Percentiles rank a stretch among this genome's conserved stretches.
phyloP scores from a whole-genome alignment of 2,888 invertebrate species.

The Creontiades dilutus region DNA sequence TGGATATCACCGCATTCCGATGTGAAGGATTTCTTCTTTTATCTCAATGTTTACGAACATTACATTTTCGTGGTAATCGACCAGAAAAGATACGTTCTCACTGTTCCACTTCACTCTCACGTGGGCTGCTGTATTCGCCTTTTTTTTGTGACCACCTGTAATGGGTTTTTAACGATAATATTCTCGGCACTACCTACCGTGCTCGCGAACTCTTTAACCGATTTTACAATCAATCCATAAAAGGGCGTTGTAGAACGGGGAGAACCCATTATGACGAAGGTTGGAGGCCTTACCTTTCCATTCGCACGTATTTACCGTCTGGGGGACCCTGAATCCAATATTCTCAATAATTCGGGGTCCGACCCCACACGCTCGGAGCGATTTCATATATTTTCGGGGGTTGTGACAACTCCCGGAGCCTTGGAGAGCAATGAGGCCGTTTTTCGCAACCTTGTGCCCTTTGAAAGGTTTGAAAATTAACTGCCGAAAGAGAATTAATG shows the following conservation, averaged over 20 bases:
- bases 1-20: too few species aligned
- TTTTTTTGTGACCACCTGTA: slow-evolving; percentile 8
- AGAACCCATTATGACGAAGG: slow-evolving; percentile 13
- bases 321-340: slow-evolving; percentile 4
- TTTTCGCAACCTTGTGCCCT: slow-evolving; percentile 23
- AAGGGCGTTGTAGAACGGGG: not conserved
- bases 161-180: slow-evolving; percentile 33
- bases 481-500: too few species aligned
- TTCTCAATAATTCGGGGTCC: slow-evolving; percentile 18
- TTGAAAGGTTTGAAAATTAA: too few species aligned
- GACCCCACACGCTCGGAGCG: not conserved
- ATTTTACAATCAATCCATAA: not conserved
- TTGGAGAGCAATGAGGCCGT: slow-evolving; percentile 51
- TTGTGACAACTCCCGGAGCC: slow-evolving; percentile 50
- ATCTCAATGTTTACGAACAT: too few species aligned
- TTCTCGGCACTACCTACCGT: not conserved
- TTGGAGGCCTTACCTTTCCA: not conserved
- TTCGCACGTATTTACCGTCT: slow-evolving; percentile 4
- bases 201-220: not conserved
- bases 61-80: too few species aligned
- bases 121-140: not conserved
- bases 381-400: slow-evolving; percentile 47
- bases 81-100: too few species aligned
- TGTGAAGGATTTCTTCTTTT: too few species aligned
- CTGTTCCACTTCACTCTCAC: not conserved